Evolutionary conservation across 1,140 invertebrate species (phyloP), one percentile per base, ranked within the genome.

Genomic region (Hycleus cichorii): DNA sequence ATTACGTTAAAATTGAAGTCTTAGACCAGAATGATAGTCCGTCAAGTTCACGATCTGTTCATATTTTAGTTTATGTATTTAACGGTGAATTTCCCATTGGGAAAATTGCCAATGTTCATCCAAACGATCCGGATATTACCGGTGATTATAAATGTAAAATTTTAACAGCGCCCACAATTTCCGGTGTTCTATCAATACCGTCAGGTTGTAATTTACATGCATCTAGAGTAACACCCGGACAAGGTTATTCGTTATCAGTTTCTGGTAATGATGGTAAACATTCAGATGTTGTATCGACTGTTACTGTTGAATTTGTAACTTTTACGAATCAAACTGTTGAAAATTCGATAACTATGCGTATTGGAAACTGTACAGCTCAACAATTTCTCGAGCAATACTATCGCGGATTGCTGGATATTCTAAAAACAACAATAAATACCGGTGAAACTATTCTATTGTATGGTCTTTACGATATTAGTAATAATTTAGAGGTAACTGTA

Each of bases 1-100:
- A 90, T 67, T 78, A 80, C 8, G 79, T 95, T 11, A 82, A 80
- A 7, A 85, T 97, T 24, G 80, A 85, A 42, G 83, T 97, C 3
- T 71, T 87, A 4, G 95, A 97, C 75, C 85, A 91, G 72, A 97
- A 97, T 74, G 94, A 97, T 69, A 93, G 87, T 69, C 91, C 93
- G 4, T 94, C 93, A 0, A 84, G 83, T 10, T 79, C 91, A 6
- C 81, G 94, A 63, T 88, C 87, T 12, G 87, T 91, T 1, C 87
- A 89, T 62, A 80, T 96, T 18, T 75, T 91, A 25, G 85, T 96
- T 5, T 83, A 89, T 69, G 80, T 88, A 0, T 89, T 89, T 62
- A 88, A 90, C 66, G 83, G 84, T 47, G 78, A 79, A 48, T 82
- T 79, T 64, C 86, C 87, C 0, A 65, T 80, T 18, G 89, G 90